These are phyloP conservation scores for Camponotus floridanus DNA, from an alignment of 1,140 invertebrate genomes.

Conservation along the genomic window DNA sequence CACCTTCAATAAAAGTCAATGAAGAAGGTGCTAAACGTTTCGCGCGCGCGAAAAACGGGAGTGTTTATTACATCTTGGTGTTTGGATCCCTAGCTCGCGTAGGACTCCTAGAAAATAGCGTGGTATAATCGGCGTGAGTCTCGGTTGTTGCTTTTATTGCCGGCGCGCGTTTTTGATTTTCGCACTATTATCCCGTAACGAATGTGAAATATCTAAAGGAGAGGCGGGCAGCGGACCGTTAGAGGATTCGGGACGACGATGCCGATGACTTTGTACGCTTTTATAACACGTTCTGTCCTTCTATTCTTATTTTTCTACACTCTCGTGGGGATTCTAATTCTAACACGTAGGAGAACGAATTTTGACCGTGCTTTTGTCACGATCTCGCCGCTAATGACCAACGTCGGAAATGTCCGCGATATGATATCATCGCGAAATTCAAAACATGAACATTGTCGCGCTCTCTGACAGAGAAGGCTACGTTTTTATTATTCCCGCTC, in stretches of 20 bases:
- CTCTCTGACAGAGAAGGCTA: background rate
- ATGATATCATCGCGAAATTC: conserved; percentile 28
- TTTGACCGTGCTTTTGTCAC: conserved; percentile 3
- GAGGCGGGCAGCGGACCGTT: conserved; percentile 25
- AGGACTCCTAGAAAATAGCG: conserved; percentile 57
- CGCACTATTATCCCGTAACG: conserved; percentile 32
- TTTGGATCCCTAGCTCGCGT: conserved; percentile 1
- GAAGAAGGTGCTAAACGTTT: conserved; percentile 70
- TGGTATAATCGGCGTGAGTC: conserved; percentile 28
- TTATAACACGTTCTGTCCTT: background rate
- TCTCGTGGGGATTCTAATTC: background rate
- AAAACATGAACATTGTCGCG: conserved; percentile 26
- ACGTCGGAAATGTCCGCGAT: background rate
- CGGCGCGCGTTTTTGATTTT: conserved; percentile 35
- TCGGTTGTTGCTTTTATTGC: conserved; percentile 47
- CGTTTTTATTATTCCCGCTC: conserved; percentile 48
- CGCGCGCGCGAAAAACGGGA: conserved; percentile 60
- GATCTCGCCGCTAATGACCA: conserved; percentile 24
- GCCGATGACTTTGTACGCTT: background rate
- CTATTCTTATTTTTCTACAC: no score
- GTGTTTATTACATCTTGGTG: conserved; percentile 61
- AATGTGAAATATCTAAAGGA: conserved; percentile 36
- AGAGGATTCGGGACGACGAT: conserved; percentile 18
- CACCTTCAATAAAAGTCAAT: conserved; percentile 64
- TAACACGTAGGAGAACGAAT: background rate